These are phyloP conservation scores for Hippolais icterina DNA, from an alignment of 2,113 vertebrate species.

Conservation along the genomic window DNA sequence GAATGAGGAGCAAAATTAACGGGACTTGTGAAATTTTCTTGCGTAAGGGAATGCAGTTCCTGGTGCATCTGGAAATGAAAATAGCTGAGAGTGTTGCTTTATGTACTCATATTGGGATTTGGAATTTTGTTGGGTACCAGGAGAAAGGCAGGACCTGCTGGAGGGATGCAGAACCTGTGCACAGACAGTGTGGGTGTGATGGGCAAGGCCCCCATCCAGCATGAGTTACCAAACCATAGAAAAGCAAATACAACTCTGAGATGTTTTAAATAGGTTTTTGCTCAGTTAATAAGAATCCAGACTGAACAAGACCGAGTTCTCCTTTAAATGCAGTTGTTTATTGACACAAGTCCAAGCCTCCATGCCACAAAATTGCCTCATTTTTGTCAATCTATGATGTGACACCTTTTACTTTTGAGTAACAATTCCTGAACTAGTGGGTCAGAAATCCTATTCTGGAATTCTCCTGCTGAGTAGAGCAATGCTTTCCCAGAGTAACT, in stretches of 20 bases:
- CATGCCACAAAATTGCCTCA: background rate
- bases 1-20: background rate
- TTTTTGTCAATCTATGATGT: background rate
- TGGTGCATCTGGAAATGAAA: background rate
- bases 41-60: too few relatives aligned
- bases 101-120: background rate
- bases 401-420: background rate
- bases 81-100: background rate
- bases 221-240: background rate
- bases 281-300: background rate
- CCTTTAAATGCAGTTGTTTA: constrained; percentile 23
- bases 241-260: background rate
- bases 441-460: background rate
- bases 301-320: constrained; percentile 26
- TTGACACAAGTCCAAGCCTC: background rate
- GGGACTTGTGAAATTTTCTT: background rate
- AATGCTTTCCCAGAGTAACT: background rate
- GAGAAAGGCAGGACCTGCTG: background rate
- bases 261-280: background rate
- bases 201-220: background rate
- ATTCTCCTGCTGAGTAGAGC: background rate
- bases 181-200: background rate
- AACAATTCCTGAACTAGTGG: background rate
- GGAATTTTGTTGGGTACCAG: background rate
- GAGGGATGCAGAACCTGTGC: background rate